Evolutionary conservation across 1,140 invertebrate genomes (phyloP).

Genomic region (Sitobion miscanthi): DNA sequence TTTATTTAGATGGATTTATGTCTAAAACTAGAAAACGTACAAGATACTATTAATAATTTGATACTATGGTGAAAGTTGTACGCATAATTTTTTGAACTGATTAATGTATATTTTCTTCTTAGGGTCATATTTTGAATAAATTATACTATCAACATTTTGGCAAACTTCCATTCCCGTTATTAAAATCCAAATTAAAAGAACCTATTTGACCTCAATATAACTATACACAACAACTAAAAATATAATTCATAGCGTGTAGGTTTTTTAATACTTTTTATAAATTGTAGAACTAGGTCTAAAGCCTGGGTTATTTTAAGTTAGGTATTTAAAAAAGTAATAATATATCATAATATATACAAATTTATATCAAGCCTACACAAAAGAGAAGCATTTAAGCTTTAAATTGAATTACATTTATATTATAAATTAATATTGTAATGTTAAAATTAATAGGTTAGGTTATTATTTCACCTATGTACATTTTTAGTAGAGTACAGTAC

Average conservation of each 20-base stretch:
- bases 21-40: not conserved
- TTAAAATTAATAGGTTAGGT: too few relatives aligned
- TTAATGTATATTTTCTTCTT: conserved; percentile 2
- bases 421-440: not conserved
- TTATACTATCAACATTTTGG: not conserved
- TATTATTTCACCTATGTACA: too few relatives aligned
- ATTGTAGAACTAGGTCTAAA: not conserved
- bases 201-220: not conserved
- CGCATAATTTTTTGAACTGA: not conserved
- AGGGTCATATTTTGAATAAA: conserved; percentile 39
- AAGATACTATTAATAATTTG: not conserved
- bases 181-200: not conserved
- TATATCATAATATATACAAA: not conserved
- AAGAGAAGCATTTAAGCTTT: too few relatives aligned
- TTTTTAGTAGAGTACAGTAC: too few relatives aligned
- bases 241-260: not conserved
- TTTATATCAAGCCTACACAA: too few relatives aligned
- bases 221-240: not conserved
- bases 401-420: too few relatives aligned
- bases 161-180: not conserved
- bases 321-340: not conserved
- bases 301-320: not conserved
- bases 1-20: not conserved
- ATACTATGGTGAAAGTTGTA: not conserved
- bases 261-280: not conserved